Conservation (phyloP, 2,797 vertebrate genomes). For the Notoglanidium macrostoma region DNA sequence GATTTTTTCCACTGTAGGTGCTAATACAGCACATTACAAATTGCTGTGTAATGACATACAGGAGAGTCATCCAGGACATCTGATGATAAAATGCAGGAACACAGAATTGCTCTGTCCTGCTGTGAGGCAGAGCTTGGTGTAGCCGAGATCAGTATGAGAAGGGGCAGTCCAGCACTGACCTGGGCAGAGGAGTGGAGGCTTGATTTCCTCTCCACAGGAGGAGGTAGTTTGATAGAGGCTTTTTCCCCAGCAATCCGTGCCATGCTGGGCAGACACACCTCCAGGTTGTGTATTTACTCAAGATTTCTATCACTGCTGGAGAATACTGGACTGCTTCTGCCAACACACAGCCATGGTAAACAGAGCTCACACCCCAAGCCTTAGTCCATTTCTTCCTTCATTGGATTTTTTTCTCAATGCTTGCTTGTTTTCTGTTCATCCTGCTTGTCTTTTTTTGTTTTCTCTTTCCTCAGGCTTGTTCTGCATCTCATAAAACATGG, state of each 20-base stretch:
- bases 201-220: slow-evolving; percentile 53
- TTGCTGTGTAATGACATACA: slow-evolving; percentile 24
- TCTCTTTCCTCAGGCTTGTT: slow-evolving; percentile 30
- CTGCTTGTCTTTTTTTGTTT: slow-evolving; percentile 7
- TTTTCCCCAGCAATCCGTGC: slow-evolving; percentile 44
- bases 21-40: slow-evolving; percentile 17
- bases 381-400: slow-evolving; percentile 1
- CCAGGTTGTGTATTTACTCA: slow-evolving; percentile 60
- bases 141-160: slow-evolving; percentile 25
- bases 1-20: slow-evolving; percentile 28
- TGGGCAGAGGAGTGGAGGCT: neutral
- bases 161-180: slow-evolving; percentile 4
- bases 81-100: slow-evolving; percentile 36
- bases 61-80: slow-evolving; percentile 11
- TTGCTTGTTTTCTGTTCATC: slow-evolving; percentile 15
- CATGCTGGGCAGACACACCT: slow-evolving; percentile 55
- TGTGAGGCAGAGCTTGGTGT: slow-evolving; percentile 24
- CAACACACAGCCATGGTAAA: slow-evolving; percentile 47
- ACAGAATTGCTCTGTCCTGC: slow-evolving; percentile 35
- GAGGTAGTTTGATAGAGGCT: slow-evolving; percentile 43
- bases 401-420: neutral
- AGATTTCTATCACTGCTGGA: slow-evolving; percentile 58
- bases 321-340: slow-evolving; percentile 43
- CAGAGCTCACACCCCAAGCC: slow-evolving; percentile 35
- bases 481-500: slow-evolving; percentile 46